Evolutionary conservation across 2,797 vertebrate species (phyloP).

Genomic region (Rhinogobio ventralis): DNA sequence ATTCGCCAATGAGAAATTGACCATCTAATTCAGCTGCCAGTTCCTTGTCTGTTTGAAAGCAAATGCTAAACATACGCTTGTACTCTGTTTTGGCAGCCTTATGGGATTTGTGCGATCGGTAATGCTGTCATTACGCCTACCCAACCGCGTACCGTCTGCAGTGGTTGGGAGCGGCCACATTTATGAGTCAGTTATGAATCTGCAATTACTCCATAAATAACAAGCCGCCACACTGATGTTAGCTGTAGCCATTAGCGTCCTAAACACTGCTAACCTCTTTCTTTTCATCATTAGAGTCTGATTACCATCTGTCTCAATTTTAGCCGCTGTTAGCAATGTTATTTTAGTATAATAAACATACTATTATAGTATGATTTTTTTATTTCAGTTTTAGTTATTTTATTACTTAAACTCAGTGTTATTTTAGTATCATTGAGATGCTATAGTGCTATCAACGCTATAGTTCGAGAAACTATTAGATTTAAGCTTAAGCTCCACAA

Average conservation of each 20-base stretch:
- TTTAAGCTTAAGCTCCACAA: neutral
- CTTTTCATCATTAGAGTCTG: neutral
- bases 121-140: slow-evolving; percentile 43
- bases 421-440: neutral
- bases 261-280: slow-evolving; percentile 25
- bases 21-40: slow-evolving; percentile 19
- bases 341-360: neutral
- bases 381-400: neutral
- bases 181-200: slow-evolving; percentile 57
- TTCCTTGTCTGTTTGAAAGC: slow-evolving; percentile 41
- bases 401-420: neutral
- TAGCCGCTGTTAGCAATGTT: neutral
- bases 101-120: slow-evolving; percentile 49
- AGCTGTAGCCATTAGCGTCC: slow-evolving; percentile 42
- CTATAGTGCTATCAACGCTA: too few relatives aligned
- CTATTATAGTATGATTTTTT: neutral
- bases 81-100: slow-evolving; percentile 41
- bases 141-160: slow-evolving; percentile 25
- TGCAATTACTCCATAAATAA: slow-evolving; percentile 62
- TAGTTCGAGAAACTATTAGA: neutral
- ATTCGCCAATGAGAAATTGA: slow-evolving; percentile 40
- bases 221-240: slow-evolving; percentile 29
- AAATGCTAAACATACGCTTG: slow-evolving; percentile 34
- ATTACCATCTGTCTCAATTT: neutral
- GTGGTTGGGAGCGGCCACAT: slow-evolving; percentile 37